Conservation (phyloP, 2,888 invertebrate genomes). For the Drosophila nigricruria region DNA sequence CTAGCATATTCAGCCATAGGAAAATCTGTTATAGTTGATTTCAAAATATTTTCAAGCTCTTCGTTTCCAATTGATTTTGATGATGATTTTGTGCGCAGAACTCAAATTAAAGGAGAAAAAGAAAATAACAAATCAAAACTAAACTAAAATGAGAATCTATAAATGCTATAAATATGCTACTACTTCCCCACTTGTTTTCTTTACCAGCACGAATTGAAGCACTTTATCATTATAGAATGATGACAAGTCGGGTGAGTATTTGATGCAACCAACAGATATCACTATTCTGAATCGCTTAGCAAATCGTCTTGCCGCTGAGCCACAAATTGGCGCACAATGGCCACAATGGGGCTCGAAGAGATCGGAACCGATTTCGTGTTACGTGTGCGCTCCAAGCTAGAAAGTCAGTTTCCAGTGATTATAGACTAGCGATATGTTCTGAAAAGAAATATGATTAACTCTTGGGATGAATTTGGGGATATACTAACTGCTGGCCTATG, state of each 20-base stretch:
- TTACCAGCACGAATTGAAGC: conserved; percentile 1
- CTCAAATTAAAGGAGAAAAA: conserved; percentile 22
- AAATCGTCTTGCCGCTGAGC: no score
- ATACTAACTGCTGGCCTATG: no score
- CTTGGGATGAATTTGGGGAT: no score
- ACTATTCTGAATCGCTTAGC: no score
- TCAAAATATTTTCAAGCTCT: conserved; percentile 9
- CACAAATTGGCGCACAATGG: no score
- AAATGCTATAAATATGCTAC: conserved; percentile 54
- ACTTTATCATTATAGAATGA: background rate
- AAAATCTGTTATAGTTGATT: conserved; percentile 20
- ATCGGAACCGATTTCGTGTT: no score
- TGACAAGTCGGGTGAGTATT: conserved; percentile 37
- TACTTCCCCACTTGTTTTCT: conserved; percentile 21
- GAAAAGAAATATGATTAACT: no score
- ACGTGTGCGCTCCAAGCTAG: no score
- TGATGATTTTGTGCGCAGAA: conserved; percentile 44
- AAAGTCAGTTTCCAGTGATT: no score
- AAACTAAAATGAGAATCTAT: conserved; percentile 35
- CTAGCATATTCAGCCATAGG: conserved; percentile 22
- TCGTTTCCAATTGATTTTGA: conserved; percentile 25
- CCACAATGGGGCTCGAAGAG: no score
- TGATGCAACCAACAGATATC: no score
- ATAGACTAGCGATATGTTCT: no score
- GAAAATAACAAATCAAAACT: conserved; percentile 6